Percentiles rank a stretch among this genome's conserved stretches.
These are phyloP conservation scores for Natator depressus DNA, from an alignment of 2,113 vertebrate species.

Conservation along the genomic window DNA sequence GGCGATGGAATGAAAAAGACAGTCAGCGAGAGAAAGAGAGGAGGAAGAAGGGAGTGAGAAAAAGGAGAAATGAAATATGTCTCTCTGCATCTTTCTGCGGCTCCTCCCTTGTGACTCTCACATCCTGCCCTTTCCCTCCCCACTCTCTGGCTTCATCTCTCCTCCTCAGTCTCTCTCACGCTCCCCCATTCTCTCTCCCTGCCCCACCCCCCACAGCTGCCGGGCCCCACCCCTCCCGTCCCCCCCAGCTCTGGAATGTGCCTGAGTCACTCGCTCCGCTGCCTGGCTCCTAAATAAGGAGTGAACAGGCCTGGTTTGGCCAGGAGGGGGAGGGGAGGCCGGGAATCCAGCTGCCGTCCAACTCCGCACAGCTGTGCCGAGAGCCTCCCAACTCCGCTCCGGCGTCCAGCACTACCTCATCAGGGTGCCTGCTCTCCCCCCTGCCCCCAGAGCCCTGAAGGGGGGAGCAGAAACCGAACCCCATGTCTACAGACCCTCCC, in stretches of 20 bases:
- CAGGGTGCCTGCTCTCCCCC: background rate
- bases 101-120: background rate
- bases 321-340: background rate
- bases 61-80: background rate
- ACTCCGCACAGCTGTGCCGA: background rate
- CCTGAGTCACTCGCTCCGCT: background rate
- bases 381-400: background rate
- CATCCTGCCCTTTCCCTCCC: background rate
- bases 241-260: background rate
- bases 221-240: background rate
- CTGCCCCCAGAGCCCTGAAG: background rate
- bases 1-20: background rate
- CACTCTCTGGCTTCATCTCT: background rate
- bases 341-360: background rate
- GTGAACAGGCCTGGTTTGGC: background rate
- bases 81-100: background rate
- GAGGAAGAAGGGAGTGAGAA: background rate
- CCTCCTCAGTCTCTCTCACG: background rate
- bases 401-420: background rate
- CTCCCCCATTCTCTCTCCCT: background rate
- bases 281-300: background rate
- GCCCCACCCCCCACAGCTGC: background rate
- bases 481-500: too few species aligned
- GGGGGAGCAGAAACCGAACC: background rate
- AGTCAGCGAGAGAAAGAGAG: background rate